These are phyloP conservation scores for Lycorma delicatula DNA, from an alignment of 1,140 invertebrate species.

Conservation along the genomic window DNA sequence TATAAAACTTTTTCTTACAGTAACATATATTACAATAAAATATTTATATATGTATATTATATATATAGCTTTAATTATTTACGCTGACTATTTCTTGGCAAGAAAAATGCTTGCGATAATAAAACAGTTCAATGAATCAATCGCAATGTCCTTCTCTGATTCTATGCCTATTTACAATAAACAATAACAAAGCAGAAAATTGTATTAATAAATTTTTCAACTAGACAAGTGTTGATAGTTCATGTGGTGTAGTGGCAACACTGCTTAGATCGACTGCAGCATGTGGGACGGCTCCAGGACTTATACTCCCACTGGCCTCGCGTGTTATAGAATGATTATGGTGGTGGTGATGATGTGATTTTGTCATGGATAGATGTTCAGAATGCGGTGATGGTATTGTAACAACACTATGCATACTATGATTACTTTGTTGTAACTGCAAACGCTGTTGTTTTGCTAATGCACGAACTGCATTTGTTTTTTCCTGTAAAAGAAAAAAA, in stretches of 20 bases:
- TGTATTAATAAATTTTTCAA: too few relatives aligned
- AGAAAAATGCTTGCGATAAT: too few relatives aligned
- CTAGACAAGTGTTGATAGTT: constrained; percentile 61
- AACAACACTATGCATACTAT: too few relatives aligned
- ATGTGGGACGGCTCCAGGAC: constrained; percentile 47
- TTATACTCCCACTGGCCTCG: constrained; percentile 46
- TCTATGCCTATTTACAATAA: too few relatives aligned
- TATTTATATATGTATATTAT: too few relatives aligned
- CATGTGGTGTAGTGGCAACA: constrained; percentile 53
- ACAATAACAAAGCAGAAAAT: too few relatives aligned
- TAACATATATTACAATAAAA: too few relatives aligned
- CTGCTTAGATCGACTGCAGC: constrained; percentile 56
- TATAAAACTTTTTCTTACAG: too few relatives aligned
- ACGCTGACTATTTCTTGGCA: too few relatives aligned
- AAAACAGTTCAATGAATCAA: too few relatives aligned
- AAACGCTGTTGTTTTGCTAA: constrained; percentile 39
- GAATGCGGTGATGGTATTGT: not conserved
- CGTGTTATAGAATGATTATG: constrained; percentile 31
- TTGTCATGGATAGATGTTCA: constrained; percentile 11
- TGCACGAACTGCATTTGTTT: constrained; percentile 50
- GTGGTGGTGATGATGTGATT: constrained; percentile 23
- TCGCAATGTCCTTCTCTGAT: too few relatives aligned
- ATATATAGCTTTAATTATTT: too few relatives aligned
- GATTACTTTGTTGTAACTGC: constrained; percentile 7
- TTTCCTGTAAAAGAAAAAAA: constrained; percentile 38